phyloP scores from a whole-genome alignment of 2,797 vertebrate species.

The Peromyscus attwateri region DNA sequence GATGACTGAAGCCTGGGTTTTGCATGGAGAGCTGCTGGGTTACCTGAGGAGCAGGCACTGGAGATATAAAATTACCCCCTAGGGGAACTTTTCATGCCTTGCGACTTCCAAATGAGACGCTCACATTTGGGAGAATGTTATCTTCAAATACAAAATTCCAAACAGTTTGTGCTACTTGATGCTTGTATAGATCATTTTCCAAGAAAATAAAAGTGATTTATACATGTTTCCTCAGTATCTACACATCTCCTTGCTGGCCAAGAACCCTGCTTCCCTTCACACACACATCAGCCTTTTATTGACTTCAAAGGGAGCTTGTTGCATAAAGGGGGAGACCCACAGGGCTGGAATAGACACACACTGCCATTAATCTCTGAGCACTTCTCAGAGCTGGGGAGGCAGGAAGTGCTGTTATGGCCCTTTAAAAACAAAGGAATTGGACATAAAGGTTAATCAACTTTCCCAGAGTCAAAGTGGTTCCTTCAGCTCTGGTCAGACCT shows the following conservation, averaged over 20 bases:
- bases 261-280: conserved; percentile 70
- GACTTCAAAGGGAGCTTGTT: conserved; percentile 77
- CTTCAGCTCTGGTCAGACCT: conserved; percentile 1
- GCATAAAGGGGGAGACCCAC: conserved; percentile 50
- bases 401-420: conserved; percentile 73
- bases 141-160: conserved; percentile 72
- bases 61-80: conserved; percentile 69
- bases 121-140: conserved; percentile 62
- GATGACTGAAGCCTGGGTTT: background rate
- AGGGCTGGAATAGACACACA: conserved; percentile 57
- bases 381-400: conserved; percentile 58
- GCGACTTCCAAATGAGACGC: conserved; percentile 69
- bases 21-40: conserved; percentile 25
- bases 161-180: conserved; percentile 66
- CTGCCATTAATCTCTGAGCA: conserved; percentile 77
- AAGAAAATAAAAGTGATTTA: conserved; percentile 83
- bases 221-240: conserved; percentile 57
- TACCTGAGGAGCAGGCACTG: conserved; percentile 41
- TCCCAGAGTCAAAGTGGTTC: conserved; percentile 40
- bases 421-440: conserved; percentile 75
- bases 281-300: conserved; percentile 70
- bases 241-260: conserved; percentile 43
- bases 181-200: conserved; percentile 77
- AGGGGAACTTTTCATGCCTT: conserved; percentile 12
- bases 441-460: conserved; percentile 73